Base-by-base conservation (phyloP, 2,888 invertebrate genomes). In the Zygothrica quintamaculata region DNA sequence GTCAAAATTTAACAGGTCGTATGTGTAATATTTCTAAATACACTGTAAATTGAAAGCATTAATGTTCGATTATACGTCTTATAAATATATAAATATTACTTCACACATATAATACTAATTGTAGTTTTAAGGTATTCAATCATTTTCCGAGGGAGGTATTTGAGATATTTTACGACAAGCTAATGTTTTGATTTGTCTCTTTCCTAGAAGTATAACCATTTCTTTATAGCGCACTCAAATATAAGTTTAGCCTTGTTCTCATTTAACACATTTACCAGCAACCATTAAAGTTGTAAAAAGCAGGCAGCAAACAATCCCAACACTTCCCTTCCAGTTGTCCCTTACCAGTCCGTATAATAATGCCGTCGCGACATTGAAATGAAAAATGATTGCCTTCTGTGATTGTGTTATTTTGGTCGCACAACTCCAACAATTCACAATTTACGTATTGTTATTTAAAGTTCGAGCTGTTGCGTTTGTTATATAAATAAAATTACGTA, bases 321-420 rank as follows among this genome's bases (percentile, higher is more conserved):
- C 39, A 31, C 16, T 22, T 33, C 12, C 29, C 16, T 13, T 18
- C 16, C 15, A 15, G 29, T 8, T 15, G 36, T 26, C 25, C 16
- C 22, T n/a, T 3, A 8, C n/a, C 12, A 11, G 3, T 16, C 29
- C 29, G 9, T 50, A 46, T 55, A 58, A 47, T 50, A 66, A 57
- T 44, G 33, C 11, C 40, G 77, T 56, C 72, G 76, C 74, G 77
- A 57, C 74, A 71, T 60, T 65, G 16, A 76, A 76, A 76, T 76
- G 77, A 76, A 71, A 76, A 76, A 76, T 76, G 57, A 77, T 76
- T 73, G 76, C 65, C 59, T 57, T 56, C 56, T 74, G 73, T 58
- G 60, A 50, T 48, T 22, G 18, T 22, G 18, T 40, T 22, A n/a
- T 62, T 57, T 73, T 42, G 56, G 37, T 37, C 15, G 42, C 37